phyloP scores from a whole-genome alignment of 2,113 vertebrate genomes.

The Cavia porcellus region DNA sequence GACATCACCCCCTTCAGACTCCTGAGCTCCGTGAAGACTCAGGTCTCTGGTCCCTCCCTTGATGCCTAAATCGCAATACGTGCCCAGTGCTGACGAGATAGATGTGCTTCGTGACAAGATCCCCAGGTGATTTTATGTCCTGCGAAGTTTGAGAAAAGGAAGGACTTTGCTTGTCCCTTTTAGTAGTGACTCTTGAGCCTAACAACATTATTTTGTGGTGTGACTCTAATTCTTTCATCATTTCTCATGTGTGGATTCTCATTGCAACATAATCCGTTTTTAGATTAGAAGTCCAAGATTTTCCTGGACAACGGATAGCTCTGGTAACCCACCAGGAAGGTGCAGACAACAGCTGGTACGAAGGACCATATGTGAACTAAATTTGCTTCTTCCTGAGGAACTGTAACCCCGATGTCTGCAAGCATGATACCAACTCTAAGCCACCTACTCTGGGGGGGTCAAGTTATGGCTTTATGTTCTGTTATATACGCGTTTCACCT shows the following conservation, averaged over 20 bases:
- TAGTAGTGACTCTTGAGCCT: neutral
- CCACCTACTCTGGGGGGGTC: neutral
- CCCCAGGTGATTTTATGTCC: neutral
- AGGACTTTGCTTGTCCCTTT: neutral
- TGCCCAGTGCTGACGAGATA: neutral
- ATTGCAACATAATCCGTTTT: conserved; percentile 38
- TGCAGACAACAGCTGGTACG: neutral
- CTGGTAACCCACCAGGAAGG: neutral
- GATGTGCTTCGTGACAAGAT: neutral
- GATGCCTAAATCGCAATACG: neutral
- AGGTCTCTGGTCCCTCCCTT: neutral
- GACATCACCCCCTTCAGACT: neutral
- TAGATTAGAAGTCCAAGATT: conserved; percentile 32
- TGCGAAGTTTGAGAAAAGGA: neutral
- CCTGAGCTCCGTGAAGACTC: neutral
- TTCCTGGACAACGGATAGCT: conserved; percentile 24
- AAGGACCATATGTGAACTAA: neutral
- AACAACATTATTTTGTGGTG: neutral
- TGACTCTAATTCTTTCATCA: neutral
- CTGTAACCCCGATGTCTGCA: neutral
- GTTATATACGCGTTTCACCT: neutral
- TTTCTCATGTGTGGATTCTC: neutral
- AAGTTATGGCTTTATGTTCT: neutral
- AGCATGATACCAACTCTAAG: neutral
- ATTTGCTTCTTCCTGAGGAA: neutral